phyloP scores from a whole-genome alignment of 2,113 vertebrate genomes.

The Varanus salvator region DNA sequence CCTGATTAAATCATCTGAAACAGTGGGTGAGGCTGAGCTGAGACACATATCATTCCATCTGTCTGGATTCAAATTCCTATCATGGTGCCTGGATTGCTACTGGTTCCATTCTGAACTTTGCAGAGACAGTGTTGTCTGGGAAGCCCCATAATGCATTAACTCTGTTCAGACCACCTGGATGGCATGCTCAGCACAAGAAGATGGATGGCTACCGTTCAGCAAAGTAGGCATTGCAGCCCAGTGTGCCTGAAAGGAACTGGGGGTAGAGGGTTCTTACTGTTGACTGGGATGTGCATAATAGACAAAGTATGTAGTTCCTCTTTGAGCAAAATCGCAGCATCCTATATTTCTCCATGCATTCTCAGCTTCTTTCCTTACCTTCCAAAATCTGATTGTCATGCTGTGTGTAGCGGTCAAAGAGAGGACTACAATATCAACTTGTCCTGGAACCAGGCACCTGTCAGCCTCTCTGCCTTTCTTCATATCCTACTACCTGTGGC shows the following conservation, averaged over 20 bases:
- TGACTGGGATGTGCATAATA: conserved; percentile 92
- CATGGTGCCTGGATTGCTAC: conserved; percentile 75
- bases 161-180: conserved; percentile 87
- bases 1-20: conserved; percentile 78
- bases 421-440: too few relatives aligned
- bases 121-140: conserved; percentile 81
- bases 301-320: conserved; percentile 85
- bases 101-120: conserved; percentile 85
- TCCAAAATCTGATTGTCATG: conserved; percentile 78
- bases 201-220: conserved; percentile 89
- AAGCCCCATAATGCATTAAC: conserved; percentile 88
- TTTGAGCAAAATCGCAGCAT: conserved; percentile 89
- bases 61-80: conserved; percentile 82
- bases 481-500: too few relatives aligned
- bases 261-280: conserved; percentile 84
- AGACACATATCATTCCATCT: conserved; percentile 78
- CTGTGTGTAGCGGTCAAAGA: conserved; percentile 66
- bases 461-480: too few relatives aligned
- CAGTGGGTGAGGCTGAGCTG: conserved; percentile 75
- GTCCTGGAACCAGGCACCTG: too few relatives aligned
- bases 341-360: conserved; percentile 89
- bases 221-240: conserved; percentile 85
- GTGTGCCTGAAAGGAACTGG: conserved; percentile 80
- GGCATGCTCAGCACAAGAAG: conserved; percentile 80
- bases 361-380: conserved; percentile 88